Evolutionary conservation across 1,140 invertebrate species (phyloP), one percentile per base, ranked within the genome.

Genomic region (Teleopsis dalmanni): DNA sequence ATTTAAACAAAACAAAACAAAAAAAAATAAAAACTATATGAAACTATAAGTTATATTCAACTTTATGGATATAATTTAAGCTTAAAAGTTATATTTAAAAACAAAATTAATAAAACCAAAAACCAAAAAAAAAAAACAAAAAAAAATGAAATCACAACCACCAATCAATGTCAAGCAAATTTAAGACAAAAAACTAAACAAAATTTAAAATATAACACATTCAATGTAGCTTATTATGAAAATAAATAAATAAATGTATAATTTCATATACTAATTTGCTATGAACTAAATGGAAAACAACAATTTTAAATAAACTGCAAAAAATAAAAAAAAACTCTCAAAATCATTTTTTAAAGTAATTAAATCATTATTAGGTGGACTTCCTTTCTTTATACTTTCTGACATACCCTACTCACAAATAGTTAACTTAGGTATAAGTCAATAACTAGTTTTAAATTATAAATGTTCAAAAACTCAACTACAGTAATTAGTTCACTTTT

Each of bases 241-340:
- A 7, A 34, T 6, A 34, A 34, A 34, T 34, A 34, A 27, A 38
- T 47, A 37, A 18, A 47, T 47, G 45, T 47, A 47, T 47, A 47
- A 47, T 47, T 47, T 47, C 25, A 36, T 47, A 47, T 47, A 37
- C 45, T 47, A 47, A 48, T 48, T 40, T 48, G 47, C 37, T 48
- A 48, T 41, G 34, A 31, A 33, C 31, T 26, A 31, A 22, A 40
- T 16, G 36, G 40, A 38, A 29, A 48, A 40, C 40, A 48, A 48
- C 16, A 38, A 18, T 38, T 38, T 38, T 34, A 34, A 34, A 34
- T 34, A 34, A 34, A 34, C n/a, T 16, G 3, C 3, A 44, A 44
- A 31, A 14, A 29, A 44, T 4, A 23, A 25, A 11, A n/a, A 23
- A 44, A 29, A 9, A 44, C n/a, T 38, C 22, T 19, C n/a, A 37